Evolutionary conservation across 2,888 invertebrate species (phyloP).

Genomic region (Leptinotarsa tumamoca): DNA sequence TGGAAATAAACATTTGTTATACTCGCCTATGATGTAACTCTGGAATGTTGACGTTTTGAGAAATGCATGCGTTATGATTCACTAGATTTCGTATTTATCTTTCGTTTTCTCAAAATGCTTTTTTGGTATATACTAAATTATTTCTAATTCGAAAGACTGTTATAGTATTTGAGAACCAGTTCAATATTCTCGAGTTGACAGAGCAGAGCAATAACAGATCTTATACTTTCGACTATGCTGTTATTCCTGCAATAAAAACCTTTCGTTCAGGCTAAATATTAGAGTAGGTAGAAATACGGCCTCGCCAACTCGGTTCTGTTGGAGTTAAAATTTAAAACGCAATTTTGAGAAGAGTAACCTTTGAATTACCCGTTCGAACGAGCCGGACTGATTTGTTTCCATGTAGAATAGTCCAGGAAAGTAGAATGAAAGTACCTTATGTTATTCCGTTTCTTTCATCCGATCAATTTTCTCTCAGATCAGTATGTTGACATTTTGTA

Average conservation of each 20-base stretch:
- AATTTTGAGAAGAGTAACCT: slow-evolving; percentile 60
- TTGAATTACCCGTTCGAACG: slow-evolving; percentile 56
- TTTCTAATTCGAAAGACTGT: no score
- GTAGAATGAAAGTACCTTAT: neutral
- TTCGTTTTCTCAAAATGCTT: no score
- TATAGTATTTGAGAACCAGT: no score
- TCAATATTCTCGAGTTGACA: neutral
- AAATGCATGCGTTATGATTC: no score
- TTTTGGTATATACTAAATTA: no score
- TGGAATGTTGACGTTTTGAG: no score
- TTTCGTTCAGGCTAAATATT: slow-evolving; percentile 15
- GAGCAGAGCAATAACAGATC: neutral
- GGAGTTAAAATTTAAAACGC: slow-evolving; percentile 61
- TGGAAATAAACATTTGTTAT: no score
- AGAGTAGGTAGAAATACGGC: slow-evolving; percentile 40
- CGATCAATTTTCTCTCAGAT: no score
- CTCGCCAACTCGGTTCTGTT: slow-evolving; percentile 36
- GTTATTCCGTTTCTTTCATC: no score
- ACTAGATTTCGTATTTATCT: no score
- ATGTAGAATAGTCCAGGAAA: slow-evolving; percentile 37
- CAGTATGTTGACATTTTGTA: no score
- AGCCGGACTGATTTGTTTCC: slow-evolving; percentile 53
- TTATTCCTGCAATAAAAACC: slow-evolving; percentile 10
- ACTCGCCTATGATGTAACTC: no score
- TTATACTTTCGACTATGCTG: neutral